Base-by-base conservation (phyloP, 1,140 invertebrate species). In the Pachyrhynchus sulphureomaculatus region DNA sequence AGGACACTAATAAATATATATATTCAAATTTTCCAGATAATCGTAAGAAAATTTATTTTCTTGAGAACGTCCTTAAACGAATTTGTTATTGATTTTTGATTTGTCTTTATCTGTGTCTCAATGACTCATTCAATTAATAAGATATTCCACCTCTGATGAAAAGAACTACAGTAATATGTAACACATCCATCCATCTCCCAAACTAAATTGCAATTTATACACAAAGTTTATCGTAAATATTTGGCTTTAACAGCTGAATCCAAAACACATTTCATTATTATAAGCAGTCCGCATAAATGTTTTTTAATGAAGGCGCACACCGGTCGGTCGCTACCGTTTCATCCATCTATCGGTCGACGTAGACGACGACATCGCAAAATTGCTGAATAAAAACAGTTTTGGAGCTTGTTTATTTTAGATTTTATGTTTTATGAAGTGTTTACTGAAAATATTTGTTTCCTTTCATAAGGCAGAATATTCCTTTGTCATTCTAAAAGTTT, bases 221-320 rank as follows among this genome's bases (percentile, higher is more conserved):
- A 68, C 65, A 65, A 68, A 65, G 62, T 68, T 69, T 69, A 64
- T 60, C 47, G 64, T 64, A 69, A 69, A 69, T 69, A 69, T 69
- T 69, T 69, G 66, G 61, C 56, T 58, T 57, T 45, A 54, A 64
- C 62, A 58, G 62, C 55, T 55, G 67, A 66, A 68, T 66, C 63
- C 56, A 45, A 63, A 63, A 63, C 61, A 63, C 61, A 63, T 63
- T 60, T 59, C 51, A 48, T 60, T 59, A 59, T 59, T 64, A 64
- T 59, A 64, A 59, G 41, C 62, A 59, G 55, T 48, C 39, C 55
- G 56, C 55, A 64, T 64, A 64, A 59, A 64, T 64, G 56, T 64
- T 64, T 64, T 53, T 54, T 60, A 60, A 64, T 59, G 62, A 53
- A 54, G 52, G 17, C 41, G 41, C 36, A 24, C 57, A 52, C 44